These are phyloP conservation scores for Microctenopoma steveboyesi DNA, from an alignment of 2,797 vertebrate species.

Conservation along the genomic window DNA sequence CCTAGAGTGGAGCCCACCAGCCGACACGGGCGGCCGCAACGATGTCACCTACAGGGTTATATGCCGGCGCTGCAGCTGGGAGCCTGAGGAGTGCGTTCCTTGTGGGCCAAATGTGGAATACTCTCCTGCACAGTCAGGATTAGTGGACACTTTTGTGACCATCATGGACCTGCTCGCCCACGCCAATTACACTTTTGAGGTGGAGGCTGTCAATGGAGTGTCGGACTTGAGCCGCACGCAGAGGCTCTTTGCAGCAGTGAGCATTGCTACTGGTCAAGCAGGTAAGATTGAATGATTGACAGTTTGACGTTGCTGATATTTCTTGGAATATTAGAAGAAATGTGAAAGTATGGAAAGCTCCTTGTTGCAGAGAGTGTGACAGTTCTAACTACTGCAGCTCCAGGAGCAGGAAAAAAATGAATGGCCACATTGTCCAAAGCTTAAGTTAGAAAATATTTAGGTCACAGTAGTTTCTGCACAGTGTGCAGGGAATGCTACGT, in stretches of 20 bases:
- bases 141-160: slow-evolving; percentile 93
- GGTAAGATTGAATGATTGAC: slow-evolving; percentile 81
- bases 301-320: neutral
- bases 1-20: slow-evolving; percentile 96
- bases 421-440: neutral
- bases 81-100: slow-evolving; percentile 93
- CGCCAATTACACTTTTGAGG: slow-evolving; percentile 98
- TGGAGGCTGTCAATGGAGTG: slow-evolving; percentile 98
- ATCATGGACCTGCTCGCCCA: slow-evolving; percentile 95
- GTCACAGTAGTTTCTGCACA: neutral
- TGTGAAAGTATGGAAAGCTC: too few species aligned
- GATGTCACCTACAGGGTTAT: slow-evolving; percentile 95
- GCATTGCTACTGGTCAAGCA: slow-evolving; percentile 96
- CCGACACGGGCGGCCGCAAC: slow-evolving; percentile 92
- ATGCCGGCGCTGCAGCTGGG: slow-evolving; percentile 96
- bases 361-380: too few species aligned
- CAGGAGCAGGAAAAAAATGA: neutral
- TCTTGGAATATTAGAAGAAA: neutral
- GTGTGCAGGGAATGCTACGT: neutral
- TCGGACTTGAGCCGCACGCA: slow-evolving; percentile 96
- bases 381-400: too few species aligned
- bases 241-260: slow-evolving; percentile 96
- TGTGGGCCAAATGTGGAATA: slow-evolving; percentile 94
- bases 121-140: slow-evolving; percentile 92
- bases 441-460: neutral